Percentiles rank a stretch among this genome's conserved stretches.
Evolutionary conservation across 2,888 invertebrate genomes (phyloP).

Genomic region (Hybos culiciformis): DNA sequence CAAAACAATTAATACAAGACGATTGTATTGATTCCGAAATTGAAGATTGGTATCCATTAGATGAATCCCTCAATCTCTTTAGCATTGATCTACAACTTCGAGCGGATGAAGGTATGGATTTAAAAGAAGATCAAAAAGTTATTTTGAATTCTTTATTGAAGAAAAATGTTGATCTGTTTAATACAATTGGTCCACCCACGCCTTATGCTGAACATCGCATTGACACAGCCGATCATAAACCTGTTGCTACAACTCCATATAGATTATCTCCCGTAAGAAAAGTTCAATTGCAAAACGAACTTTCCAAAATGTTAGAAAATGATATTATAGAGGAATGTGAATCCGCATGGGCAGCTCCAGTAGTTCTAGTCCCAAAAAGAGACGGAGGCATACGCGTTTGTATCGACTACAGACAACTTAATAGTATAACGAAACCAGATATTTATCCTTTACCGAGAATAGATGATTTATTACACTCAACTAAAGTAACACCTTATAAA

Average conservation of each 20-base stretch:
- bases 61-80: no score
- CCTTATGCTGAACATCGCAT: neutral
- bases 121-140: neutral
- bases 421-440: constrained; percentile 8
- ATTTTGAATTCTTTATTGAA: neutral
- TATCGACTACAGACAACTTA: constrained; percentile 5
- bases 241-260: constrained; percentile 24
- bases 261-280: constrained; percentile 18
- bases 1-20: no score
- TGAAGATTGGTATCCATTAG: neutral
- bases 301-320: constrained; percentile 8
- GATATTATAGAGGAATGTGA: constrained; percentile 13
- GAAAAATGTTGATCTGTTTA: neutral
- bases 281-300: constrained; percentile 5
- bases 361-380: constrained; percentile 17
- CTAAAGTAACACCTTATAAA: constrained; percentile 6
- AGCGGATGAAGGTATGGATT: neutral
- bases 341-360: constrained; percentile 5
- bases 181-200: neutral
- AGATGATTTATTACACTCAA: neutral
- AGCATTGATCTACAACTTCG: neutral
- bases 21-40: neutral
- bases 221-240: constrained; percentile 10
- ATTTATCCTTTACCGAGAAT: constrained; percentile 2
- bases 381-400: constrained; percentile 15